Evolutionary conservation across 2,888 invertebrate species (phyloP).

Genomic region (Rugalucina vietnamica): DNA sequence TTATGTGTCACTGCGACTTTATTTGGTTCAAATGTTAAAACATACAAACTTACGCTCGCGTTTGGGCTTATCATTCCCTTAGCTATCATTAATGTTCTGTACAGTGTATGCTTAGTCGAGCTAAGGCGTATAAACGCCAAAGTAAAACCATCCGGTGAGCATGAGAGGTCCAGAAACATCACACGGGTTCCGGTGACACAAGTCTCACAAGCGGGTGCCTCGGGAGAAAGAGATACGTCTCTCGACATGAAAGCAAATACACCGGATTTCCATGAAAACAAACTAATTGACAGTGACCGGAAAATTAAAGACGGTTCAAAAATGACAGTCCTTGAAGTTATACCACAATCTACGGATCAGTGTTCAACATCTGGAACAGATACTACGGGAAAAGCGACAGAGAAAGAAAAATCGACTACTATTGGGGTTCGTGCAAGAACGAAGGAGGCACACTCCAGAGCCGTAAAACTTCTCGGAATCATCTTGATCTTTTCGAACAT

Average conservation of each 20-base stretch:
- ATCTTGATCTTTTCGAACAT: background rate
- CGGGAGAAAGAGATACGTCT: too few relatives aligned
- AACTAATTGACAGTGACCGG: too few relatives aligned
- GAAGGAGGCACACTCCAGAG: background rate
- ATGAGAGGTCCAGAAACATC: background rate
- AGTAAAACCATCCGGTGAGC: background rate
- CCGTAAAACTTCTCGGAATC: background rate
- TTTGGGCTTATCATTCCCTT: background rate
- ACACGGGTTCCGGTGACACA: too few relatives aligned
- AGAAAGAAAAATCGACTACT: too few relatives aligned
- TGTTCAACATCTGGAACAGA: background rate
- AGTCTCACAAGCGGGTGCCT: too few relatives aligned
- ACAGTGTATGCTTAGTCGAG: background rate
- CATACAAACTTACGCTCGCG: background rate
- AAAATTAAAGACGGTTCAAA: too few relatives aligned
- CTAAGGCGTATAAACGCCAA: background rate
- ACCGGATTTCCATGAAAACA: too few relatives aligned
- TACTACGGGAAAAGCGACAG: background rate
- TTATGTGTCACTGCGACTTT: background rate
- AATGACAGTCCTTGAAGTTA: too few relatives aligned
- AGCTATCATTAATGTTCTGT: background rate
- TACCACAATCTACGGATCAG: too few relatives aligned
- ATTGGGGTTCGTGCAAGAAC: background rate
- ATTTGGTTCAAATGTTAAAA: background rate
- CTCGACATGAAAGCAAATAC: too few relatives aligned